Evolutionary conservation across 2,888 invertebrate species (phyloP).

Genomic region (Flabesymbios commensalis): DNA sequence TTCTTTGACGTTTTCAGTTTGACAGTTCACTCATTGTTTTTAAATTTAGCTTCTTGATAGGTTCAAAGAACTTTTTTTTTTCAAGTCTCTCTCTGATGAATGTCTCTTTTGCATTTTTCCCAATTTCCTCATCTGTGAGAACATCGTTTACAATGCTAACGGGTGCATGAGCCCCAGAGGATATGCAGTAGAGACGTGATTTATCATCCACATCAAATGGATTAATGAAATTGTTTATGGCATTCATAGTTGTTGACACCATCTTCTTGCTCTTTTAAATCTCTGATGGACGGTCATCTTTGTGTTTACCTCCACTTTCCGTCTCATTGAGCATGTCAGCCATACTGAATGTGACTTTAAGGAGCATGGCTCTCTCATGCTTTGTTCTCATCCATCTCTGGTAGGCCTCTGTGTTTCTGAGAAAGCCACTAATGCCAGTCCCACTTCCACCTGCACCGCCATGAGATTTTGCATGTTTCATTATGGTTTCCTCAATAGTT

Average conservation of each 20-base stretch:
- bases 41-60: background rate
- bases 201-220: slow-evolving; percentile 1
- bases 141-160: background rate
- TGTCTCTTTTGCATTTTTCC: background rate
- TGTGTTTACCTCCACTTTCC: slow-evolving; percentile 17
- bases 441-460: slow-evolving; percentile 26
- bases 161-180: background rate
- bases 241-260: background rate
- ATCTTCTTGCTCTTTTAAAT: background rate
- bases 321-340: slow-evolving; percentile 22
- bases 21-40: background rate
- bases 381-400: slow-evolving; percentile 27
- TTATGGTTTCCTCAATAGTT: too few species aligned
- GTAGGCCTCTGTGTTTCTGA: slow-evolving; percentile 26
- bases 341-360: slow-evolving; percentile 7
- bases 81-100: background rate
- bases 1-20: slow-evolving; percentile 1
- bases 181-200: background rate
- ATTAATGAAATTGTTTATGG: slow-evolving; percentile 6
- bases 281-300: slow-evolving; percentile 29
- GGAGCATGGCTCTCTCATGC: background rate
- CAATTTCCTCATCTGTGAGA: background rate
- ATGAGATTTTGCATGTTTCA: slow-evolving; percentile 22
- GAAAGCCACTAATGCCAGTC: slow-evolving; percentile 24
- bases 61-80: background rate